phyloP scores from a whole-genome alignment of 1,140 invertebrate species.

The Chironomus striatipennis region DNA sequence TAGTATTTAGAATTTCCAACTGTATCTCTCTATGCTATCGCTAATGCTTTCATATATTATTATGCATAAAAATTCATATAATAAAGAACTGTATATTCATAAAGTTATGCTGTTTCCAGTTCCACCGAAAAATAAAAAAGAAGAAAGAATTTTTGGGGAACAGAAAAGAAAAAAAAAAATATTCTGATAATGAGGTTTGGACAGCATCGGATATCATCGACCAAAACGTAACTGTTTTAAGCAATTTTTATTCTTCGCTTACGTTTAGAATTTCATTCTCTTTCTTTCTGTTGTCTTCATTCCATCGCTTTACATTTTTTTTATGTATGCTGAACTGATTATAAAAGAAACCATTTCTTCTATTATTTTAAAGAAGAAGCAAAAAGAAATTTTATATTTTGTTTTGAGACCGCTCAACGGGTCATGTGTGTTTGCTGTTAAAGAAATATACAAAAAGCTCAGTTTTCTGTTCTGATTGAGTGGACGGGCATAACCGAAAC shows the following conservation, averaged over 20 bases:
- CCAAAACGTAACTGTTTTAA: slow-evolving; percentile 7
- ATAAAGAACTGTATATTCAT: too few relatives aligned
- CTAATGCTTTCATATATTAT: too few relatives aligned
- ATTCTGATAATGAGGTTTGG: not conserved
- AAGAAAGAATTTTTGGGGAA: too few relatives aligned
- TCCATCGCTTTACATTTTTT: too few relatives aligned
- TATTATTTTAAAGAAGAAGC: not conserved
- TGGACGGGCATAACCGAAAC: slow-evolving; percentile 11
- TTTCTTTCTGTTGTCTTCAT: too few relatives aligned
- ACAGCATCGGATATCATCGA: not conserved
- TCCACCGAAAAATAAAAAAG: too few relatives aligned
- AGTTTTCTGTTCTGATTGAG: slow-evolving; percentile 12
- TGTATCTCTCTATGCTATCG: too few relatives aligned
- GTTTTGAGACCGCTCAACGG: not conserved
- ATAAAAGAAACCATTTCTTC: not conserved
- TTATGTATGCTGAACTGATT: not conserved
- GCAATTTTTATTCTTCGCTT: not conserved
- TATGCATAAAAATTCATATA: too few relatives aligned
- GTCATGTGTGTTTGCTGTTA: not conserved
- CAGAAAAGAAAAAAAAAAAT: not conserved
- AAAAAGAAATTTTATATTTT: not conserved
- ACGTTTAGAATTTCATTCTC: not conserved
- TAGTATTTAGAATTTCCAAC: too few relatives aligned
- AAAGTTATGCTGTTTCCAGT: too few relatives aligned
- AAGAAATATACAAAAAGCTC: not conserved